Base-by-base conservation (phyloP, 2,797 vertebrate genomes). In the Neopelma chrysocephalum region DNA sequence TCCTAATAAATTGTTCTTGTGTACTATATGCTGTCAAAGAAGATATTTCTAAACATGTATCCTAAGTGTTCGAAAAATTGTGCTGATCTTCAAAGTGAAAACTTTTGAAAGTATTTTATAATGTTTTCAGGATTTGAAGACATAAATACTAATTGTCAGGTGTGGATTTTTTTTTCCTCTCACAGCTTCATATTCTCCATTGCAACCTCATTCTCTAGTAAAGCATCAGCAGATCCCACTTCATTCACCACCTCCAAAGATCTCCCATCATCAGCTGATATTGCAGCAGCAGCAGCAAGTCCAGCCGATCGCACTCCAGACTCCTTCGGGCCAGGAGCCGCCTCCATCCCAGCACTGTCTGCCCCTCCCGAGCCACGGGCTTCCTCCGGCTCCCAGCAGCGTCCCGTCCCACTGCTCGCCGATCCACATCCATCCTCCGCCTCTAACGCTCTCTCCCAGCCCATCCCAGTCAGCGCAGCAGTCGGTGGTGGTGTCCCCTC, bases 171-270 rank as follows among this genome's bases (percentile, higher is more conserved):
- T 96, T 97, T 96, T 50, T 40, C 7, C 40, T n/a, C 75, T 97
- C 92, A 26, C 98, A 99, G 99, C 99, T 93, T 98, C 99, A 43
- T 99, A 99, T 98, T 98, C 99, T 97, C 98, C 99, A 29, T 97
- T 99, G 81, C 99, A 99, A 84, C 98, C 99, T 96, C 99, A 99
- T 97, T 98, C 99, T 86, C 98, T 99, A 91, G 98, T 98, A 79
- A 99, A 98, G 96, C 98, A 99, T 97, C 98, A 98, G 81, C 97
- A 98, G 93, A 97, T 98, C 85, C 97, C 98, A 62, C 96, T 98
- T 91, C 98, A 98, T 88, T 97, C 98, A 15, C 94, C 98, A 21
- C 96, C 98, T 95, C 98, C 98, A 95, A 98, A 98, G 78, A 92
- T 98, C 82, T 98, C 98, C 11, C 98, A 99, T 88, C 98, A 98